A percentile compares a stretch with the other conserved stretches of the same genome.
Conservation (phyloP, 2,113 vertebrate genomes). For the Hippopotamus amphibius region DNA sequence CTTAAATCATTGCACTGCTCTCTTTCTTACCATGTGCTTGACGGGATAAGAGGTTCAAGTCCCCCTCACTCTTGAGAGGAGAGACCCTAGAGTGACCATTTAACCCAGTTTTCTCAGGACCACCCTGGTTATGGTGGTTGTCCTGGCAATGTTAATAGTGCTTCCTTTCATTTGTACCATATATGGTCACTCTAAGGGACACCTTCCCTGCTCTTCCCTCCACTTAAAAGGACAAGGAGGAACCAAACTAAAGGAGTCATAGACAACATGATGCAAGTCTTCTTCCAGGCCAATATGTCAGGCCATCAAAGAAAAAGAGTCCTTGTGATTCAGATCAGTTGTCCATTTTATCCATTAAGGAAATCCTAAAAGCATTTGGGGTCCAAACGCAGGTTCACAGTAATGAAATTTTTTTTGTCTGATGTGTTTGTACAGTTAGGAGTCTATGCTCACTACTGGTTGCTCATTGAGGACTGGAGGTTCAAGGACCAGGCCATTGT, state of each 20-base stretch:
- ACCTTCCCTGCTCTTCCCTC: not conserved
- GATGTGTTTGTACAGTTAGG: not conserved
- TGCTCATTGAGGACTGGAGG: not conserved
- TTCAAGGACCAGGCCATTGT: not conserved
- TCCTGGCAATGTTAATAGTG: not conserved
- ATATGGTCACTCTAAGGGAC: not conserved
- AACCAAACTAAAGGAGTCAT: constrained; percentile 15
- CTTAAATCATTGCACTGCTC: not conserved
- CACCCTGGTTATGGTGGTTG: not conserved
- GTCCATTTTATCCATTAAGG: constrained; percentile 7
- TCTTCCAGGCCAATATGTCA: not conserved
- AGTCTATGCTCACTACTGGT: not conserved
- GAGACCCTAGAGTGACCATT: not conserved
- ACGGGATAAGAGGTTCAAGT: not conserved
- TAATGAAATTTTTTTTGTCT: constrained; percentile 24
- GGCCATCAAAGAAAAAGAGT: not conserved
- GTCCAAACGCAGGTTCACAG: not conserved
- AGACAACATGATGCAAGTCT: not conserved
- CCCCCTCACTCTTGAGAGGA: not conserved
- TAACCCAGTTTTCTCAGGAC: not conserved
- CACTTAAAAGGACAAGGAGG: not conserved
- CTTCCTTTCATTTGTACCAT: not conserved
- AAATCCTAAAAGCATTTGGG: not conserved
- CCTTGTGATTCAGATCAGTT: constrained; percentile 4
- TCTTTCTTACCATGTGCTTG: not conserved